These are phyloP conservation scores for Capitella teleta DNA, from an alignment of 1,140 invertebrate genomes.

Conservation along the genomic window DNA sequence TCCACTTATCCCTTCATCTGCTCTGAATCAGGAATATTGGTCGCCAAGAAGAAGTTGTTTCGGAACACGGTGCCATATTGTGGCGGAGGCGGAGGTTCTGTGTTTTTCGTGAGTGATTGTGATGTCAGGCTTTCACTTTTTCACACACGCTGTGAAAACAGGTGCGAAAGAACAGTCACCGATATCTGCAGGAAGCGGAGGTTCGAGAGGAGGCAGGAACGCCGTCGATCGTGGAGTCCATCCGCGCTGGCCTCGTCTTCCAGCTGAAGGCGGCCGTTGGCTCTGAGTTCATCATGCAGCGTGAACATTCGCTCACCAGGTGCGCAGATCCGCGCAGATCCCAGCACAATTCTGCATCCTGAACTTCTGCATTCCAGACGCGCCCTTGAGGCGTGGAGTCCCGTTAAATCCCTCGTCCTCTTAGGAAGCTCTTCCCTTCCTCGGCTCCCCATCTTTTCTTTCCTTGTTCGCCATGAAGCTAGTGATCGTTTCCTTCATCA, in stretches of 20 bases:
- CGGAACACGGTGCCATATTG: slow-evolving; percentile 46
- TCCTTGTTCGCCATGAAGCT: slow-evolving; percentile 67
- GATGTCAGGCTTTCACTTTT: not conserved
- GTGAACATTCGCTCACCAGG: slow-evolving; percentile 49
- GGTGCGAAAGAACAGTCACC: slow-evolving; percentile 44
- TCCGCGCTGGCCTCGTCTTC: slow-evolving; percentile 72
- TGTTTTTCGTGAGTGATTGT: slow-evolving; percentile 49
- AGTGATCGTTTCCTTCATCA: slow-evolving; percentile 64
- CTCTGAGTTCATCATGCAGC: slow-evolving; percentile 56
- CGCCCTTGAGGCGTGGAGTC: slow-evolving; percentile 14
- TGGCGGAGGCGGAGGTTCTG: slow-evolving; percentile 52
- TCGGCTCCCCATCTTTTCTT: slow-evolving; percentile 71
- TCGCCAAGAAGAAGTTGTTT: slow-evolving; percentile 57
- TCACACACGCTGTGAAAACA: slow-evolving; percentile 4
- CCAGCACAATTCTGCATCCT: not conserved
- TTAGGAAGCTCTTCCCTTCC: slow-evolving; percentile 58
- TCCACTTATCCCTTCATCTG: too few relatives aligned
- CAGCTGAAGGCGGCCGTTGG: slow-evolving; percentile 68
- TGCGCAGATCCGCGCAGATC: too few relatives aligned
- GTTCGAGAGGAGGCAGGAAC: slow-evolving; percentile 75
- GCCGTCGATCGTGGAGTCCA: slow-evolving; percentile 67
- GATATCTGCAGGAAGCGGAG: slow-evolving; percentile 53
- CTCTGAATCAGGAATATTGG: slow-evolving; percentile 55
- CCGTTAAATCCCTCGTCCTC: slow-evolving; percentile 59
- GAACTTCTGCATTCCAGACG: not conserved